A percentile compares a stretch with the other conserved stretches of the same genome.
phyloP scores from a whole-genome alignment of 2,113 vertebrate species.

The Macrotis lagotis region DNA sequence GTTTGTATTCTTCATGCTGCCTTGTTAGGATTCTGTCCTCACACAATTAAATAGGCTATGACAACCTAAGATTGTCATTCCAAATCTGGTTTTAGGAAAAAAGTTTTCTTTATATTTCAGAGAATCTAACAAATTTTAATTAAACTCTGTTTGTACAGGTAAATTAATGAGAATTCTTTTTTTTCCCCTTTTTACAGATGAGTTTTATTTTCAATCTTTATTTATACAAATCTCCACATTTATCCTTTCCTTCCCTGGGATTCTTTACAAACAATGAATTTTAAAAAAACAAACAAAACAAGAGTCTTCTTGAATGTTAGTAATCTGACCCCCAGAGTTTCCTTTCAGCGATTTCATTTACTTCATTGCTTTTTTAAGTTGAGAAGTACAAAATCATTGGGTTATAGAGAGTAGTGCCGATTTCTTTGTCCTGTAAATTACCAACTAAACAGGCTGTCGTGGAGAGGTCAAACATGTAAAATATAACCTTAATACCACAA shows the following conservation, averaged over 20 bases:
- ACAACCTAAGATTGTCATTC: background rate
- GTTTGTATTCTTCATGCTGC: background rate
- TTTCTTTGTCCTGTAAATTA: background rate
- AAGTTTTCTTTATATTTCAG: background rate
- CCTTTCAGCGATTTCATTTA: background rate
- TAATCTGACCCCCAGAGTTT: accelerated
- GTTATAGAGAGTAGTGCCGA: background rate
- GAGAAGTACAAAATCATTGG: background rate
- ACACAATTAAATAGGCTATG: background rate
- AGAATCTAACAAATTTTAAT: background rate
- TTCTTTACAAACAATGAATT: constrained; percentile 40
- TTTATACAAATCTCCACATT: constrained; percentile 6
- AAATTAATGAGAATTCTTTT: background rate
- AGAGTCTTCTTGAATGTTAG: background rate
- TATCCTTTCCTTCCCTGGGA: background rate
- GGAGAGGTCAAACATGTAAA: background rate
- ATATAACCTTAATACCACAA: background rate
- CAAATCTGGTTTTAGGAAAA: background rate
- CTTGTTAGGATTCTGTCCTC: background rate
- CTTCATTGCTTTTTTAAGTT: background rate
- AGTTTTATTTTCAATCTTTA: constrained; percentile 55
- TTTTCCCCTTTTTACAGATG: constrained; percentile 43
- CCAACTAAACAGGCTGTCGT: background rate
- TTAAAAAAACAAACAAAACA: constrained; percentile 26
- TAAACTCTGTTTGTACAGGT: background rate